These are phyloP conservation scores for Phrynocephalus forsythii DNA, from an alignment of 2,797 vertebrate species.

Conservation along the genomic window DNA sequence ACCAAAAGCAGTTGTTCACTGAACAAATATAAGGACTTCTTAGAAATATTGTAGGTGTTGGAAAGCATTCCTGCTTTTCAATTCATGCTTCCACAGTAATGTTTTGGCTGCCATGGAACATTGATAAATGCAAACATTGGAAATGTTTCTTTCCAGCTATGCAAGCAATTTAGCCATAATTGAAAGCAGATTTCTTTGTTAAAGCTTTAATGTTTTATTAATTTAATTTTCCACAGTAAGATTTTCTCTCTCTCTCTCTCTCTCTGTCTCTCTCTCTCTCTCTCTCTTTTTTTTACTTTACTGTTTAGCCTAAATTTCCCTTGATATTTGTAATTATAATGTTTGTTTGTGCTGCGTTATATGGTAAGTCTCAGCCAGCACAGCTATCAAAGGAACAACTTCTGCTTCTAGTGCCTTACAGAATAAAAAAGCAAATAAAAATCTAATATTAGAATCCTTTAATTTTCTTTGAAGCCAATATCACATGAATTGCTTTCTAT, in stretches of 20 bases:
- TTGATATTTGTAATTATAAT: conserved; percentile 61
- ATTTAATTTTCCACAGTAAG: conserved; percentile 65
- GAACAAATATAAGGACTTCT: conserved; percentile 31
- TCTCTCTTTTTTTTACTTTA: conserved; percentile 40
- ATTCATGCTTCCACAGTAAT: conserved; percentile 29
- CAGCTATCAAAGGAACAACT: conserved; percentile 53
- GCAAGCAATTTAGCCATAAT: conserved; percentile 62
- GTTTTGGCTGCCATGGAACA: conserved; percentile 41
- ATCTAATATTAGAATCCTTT: conserved; percentile 25
- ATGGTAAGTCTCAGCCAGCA: conserved; percentile 38
- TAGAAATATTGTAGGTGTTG: conserved; percentile 23
- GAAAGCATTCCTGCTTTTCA: background rate
- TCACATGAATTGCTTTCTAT: conserved; percentile 25
- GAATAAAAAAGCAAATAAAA: conserved; percentile 46
- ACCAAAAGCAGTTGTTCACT: conserved; percentile 18
- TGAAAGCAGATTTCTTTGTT: conserved; percentile 59
- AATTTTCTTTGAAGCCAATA: conserved; percentile 24
- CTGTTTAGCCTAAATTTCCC: conserved; percentile 64
- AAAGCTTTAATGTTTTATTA: conserved; percentile 71
- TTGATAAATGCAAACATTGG: conserved; percentile 57
- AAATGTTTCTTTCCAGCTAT: conserved; percentile 60
- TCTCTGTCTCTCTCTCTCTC: too few species aligned
- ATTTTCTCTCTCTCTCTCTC: conserved; percentile 43
- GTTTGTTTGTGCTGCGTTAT: conserved; percentile 62
- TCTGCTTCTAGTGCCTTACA: conserved; percentile 30